These are phyloP conservation scores for Psilopsiagon aurifrons DNA, from an alignment of 2,113 vertebrate species.

Conservation along the genomic window DNA sequence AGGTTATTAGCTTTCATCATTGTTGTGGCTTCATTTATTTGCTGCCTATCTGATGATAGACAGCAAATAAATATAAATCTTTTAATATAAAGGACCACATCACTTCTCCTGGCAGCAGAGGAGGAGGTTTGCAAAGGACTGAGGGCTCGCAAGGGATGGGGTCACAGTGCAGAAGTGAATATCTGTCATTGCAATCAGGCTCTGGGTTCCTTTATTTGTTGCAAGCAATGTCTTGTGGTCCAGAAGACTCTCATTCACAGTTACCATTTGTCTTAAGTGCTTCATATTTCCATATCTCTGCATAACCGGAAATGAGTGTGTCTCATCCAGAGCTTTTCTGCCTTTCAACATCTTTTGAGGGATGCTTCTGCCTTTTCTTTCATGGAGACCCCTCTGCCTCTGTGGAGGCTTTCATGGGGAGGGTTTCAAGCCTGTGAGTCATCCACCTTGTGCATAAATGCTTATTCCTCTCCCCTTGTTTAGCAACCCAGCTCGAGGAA, in stretches of 20 bases:
- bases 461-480: fast-evolving
- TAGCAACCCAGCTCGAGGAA: background rate
- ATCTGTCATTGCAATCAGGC: background rate
- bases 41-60: background rate
- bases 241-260: background rate
- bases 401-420: fast-evolving
- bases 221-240: fast-evolving
- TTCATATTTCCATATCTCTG: background rate
- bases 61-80: background rate
- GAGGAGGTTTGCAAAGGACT: background rate
- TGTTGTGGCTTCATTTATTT: background rate
- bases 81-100: background rate
- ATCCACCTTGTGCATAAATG: background rate
- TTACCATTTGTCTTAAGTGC: background rate
- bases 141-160: background rate
- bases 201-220: background rate
- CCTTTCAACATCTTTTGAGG: background rate
- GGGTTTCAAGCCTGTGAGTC: background rate
- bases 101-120: background rate
- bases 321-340: background rate
- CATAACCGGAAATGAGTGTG: fast-evolving
- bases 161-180: background rate
- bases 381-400: fast-evolving
- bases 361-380: background rate
- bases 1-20: background rate